Conservation (phyloP, 2,113 vertebrate genomes). For the Odobenus rosmarus region DNA sequence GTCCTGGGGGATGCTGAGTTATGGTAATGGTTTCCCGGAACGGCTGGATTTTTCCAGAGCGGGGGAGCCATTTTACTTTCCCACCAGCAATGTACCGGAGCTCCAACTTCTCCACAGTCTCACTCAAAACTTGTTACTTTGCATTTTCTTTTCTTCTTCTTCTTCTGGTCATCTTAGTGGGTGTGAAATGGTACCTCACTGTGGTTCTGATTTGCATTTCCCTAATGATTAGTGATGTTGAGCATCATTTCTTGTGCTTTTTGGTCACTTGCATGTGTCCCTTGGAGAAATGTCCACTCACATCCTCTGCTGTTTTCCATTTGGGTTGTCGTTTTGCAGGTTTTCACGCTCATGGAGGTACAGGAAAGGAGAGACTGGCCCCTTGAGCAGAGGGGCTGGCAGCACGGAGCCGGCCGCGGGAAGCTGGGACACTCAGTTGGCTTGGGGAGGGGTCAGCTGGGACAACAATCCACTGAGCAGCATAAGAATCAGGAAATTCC, state of each 20-base stretch:
- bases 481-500: neutral
- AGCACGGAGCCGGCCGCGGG: fast-evolving
- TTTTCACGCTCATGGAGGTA: fast-evolving
- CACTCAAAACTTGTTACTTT: neutral
- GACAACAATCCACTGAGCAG: fast-evolving
- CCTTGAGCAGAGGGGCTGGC: neutral
- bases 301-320: neutral
- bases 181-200: neutral
- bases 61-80: neutral
- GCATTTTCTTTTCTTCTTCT: neutral
- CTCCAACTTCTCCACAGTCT: fast-evolving
- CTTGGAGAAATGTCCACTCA: neutral
- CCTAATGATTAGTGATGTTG: neutral
- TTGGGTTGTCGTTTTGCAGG: neutral
- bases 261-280: neutral
- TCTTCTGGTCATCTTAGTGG: neutral
- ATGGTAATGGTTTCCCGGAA: fast-evolving
- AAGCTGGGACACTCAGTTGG: neutral
- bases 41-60: neutral
- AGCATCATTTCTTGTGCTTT: neutral
- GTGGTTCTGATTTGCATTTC: neutral
- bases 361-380: neutral
- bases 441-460: no score
- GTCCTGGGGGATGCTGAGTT: neutral
- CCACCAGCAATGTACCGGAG: fast-evolving